Percentiles rank a stretch among this genome's conserved stretches.
Conservation (phyloP, 2,797 vertebrate species). For the Malacoraja senta region DNA sequence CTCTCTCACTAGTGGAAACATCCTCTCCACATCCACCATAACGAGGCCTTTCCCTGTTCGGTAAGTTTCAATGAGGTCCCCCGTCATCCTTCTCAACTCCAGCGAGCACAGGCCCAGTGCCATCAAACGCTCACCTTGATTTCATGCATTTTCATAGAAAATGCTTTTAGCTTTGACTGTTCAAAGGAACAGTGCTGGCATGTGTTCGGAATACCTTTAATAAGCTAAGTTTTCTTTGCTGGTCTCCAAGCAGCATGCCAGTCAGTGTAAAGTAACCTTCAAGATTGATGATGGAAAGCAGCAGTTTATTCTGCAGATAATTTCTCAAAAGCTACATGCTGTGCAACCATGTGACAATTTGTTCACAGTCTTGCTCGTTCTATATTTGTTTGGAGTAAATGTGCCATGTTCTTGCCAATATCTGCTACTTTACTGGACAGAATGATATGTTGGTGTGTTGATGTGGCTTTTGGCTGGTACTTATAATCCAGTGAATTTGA, state of each 20-base stretch:
- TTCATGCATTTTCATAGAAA: not conserved
- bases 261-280: not conserved
- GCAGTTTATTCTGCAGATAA: not conserved
- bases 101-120: too few species aligned
- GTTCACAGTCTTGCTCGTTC: not conserved
- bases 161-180: not conserved
- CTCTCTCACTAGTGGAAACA: too few species aligned
- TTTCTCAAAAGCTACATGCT: not conserved
- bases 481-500: not conserved
- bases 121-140: not conserved
- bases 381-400: not conserved
- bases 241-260: not conserved
- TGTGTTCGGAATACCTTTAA: not conserved
- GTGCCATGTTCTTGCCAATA: constrained; percentile 7
- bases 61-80: too few species aligned
- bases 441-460: not conserved
- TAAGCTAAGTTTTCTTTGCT: not conserved
- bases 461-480: not conserved
- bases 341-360: constrained; percentile 9
- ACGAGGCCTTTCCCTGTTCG: too few species aligned
- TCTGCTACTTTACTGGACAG: not conserved
- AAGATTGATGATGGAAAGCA: constrained; percentile 27
- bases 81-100: too few species aligned
- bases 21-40: too few species aligned
- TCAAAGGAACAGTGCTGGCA: not conserved